Evolutionary conservation across 92 coral and sea anemone species (phyloP).

Genomic region (Heteractis magnifica): DNA sequence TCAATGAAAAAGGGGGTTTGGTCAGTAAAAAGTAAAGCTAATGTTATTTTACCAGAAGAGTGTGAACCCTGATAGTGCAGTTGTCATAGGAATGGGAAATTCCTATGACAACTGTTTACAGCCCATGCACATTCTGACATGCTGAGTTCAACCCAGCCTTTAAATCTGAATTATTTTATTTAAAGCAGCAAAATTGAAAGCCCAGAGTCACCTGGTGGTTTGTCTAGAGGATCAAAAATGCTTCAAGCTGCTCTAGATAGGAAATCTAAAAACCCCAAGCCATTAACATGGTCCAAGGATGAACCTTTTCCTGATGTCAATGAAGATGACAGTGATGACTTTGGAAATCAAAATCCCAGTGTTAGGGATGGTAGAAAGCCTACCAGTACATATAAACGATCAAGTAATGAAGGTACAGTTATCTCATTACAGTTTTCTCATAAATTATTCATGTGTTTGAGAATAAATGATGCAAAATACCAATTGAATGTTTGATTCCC

Average conservation of each 20-base stretch:
- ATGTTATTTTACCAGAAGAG: no score
- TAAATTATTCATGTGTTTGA: background rate
- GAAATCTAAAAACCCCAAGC: constrained; percentile 20
- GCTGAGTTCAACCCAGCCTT: no score
- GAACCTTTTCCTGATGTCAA: constrained; percentile 1
- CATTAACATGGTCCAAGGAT: background rate
- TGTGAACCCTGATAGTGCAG: no score
- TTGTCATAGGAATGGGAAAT: no score
- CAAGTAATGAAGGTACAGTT: background rate
- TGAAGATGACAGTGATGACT: background rate
- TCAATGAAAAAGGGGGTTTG: no score
- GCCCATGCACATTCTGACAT: no score
- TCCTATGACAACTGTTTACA: no score
- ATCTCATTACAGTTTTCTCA: no score
- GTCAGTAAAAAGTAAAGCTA: no score
- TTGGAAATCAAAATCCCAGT: background rate
- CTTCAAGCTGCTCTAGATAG: constrained; percentile 65
- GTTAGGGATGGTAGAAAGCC: background rate
- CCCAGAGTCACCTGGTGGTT: constrained; percentile 33
- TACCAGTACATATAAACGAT: background rate
- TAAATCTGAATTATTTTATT: background rate
- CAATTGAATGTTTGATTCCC: background rate
- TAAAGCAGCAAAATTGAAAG: constrained; percentile 24
- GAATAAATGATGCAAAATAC: background rate
- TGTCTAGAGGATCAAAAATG: constrained; percentile 64